Percentiles rank a stretch among this genome's conserved stretches.
Evolutionary conservation across 2,888 invertebrate species (phyloP).

Genomic region (Scaptomyza tumidula): DNA sequence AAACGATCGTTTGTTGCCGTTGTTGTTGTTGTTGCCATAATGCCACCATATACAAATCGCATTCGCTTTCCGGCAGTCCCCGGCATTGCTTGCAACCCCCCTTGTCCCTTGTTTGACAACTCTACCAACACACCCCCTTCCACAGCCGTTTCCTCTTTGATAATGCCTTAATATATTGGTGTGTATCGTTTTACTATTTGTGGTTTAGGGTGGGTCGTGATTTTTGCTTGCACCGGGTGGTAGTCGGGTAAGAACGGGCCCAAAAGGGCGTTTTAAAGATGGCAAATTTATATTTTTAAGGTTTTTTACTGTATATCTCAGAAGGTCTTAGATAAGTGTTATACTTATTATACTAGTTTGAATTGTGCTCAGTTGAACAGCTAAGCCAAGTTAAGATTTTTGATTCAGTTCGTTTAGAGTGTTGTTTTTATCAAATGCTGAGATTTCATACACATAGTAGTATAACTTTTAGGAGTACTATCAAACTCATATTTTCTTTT

Average conservation of each 20-base stretch:
- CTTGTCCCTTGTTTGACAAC: slow-evolving; percentile 17
- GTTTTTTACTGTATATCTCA: too few relatives aligned
- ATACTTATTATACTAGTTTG: too few relatives aligned
- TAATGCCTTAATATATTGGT: slow-evolving; percentile 82
- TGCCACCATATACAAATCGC: slow-evolving; percentile 79
- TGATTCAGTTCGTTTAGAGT: too few relatives aligned
- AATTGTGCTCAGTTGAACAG: too few relatives aligned
- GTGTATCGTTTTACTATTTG: slow-evolving; percentile 79
- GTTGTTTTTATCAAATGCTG: too few relatives aligned
- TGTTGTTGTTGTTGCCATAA: slow-evolving; percentile 62
- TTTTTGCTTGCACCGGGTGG: slow-evolving; percentile 46
- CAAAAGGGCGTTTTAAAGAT: not conserved
- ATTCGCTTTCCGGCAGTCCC: slow-evolving; percentile 62
- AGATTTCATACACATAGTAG: too few relatives aligned
- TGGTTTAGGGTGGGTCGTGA: slow-evolving; percentile 84
- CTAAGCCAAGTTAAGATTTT: too few relatives aligned
- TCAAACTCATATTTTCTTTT: too few relatives aligned
- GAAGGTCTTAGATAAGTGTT: too few relatives aligned
- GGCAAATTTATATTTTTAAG: not conserved
- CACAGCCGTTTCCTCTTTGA: slow-evolving; percentile 12
- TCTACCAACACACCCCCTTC: slow-evolving; percentile 21
- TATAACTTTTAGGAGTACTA: too few relatives aligned
- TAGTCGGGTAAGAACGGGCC: slow-evolving; percentile 18
- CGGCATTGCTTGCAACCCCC: slow-evolving; percentile 20
- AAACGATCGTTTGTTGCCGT: slow-evolving; percentile 82